Percentiles rank a stretch among this genome's conserved stretches.
These are phyloP conservation scores for Erebia ligea DNA, from an alignment of 2,888 invertebrate species.

Conservation along the genomic window DNA sequence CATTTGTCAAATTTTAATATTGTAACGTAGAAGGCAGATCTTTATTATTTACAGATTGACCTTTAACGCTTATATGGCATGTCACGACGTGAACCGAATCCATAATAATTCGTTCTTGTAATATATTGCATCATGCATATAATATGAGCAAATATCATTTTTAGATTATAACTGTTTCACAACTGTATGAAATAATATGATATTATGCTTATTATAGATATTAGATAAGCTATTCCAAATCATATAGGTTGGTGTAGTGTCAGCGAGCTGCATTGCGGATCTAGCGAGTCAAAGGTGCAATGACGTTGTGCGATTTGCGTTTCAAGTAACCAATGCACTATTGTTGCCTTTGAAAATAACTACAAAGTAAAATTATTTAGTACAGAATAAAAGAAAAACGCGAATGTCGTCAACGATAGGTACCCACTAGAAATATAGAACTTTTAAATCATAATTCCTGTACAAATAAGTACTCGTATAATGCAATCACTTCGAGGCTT, in stretches of 20 bases:
- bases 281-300: conserved; percentile 67
- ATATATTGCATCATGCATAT: conserved; percentile 45
- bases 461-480: too few species aligned
- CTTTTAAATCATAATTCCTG: too few species aligned
- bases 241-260: conserved; percentile 62
- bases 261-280: conserved; percentile 71
- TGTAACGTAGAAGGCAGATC: conserved; percentile 28
- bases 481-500: too few species aligned
- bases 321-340: conserved; percentile 43
- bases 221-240: conserved; percentile 49
- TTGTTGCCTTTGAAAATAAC: conserved; percentile 36
- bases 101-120: conserved; percentile 55
- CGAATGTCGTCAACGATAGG: neutral
- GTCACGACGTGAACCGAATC: conserved; percentile 53
- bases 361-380: neutral
- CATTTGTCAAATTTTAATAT: conserved; percentile 14
- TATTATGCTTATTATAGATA: conserved; percentile 47
- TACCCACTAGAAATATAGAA: neutral
- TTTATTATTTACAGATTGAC: conserved; percentile 48
- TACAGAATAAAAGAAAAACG: neutral
- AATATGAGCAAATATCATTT: conserved; percentile 23
- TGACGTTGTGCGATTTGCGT: conserved; percentile 58
- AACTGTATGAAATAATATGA: conserved; percentile 18
- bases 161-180: neutral
- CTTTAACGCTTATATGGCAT: conserved; percentile 58